Base-by-base conservation (phyloP, 1,140 invertebrate species). In the Ditylenchus dipsaci region DNA sequence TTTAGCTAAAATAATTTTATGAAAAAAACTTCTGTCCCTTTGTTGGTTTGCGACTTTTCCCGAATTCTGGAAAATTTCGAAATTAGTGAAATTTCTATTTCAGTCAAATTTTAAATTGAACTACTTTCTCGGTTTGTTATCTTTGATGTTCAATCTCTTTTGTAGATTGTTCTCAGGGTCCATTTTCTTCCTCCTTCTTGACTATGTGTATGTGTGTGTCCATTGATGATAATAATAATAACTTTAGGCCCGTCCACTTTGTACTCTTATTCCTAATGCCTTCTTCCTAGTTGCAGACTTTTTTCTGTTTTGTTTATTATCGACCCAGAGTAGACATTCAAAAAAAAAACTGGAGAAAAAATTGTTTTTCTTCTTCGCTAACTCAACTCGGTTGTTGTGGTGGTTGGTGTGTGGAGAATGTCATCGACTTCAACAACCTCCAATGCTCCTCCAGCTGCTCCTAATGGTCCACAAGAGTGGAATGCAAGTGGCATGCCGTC, bases 161-260 rank as follows among this genome's bases (percentile, higher is more conserved):
- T 53, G 49, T 53, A 53, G 23, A 21, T 53, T 53, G 49, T 15
- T 38, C 33, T 38, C 3, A 21, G 49, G 23, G 15, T 7, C 1
- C 15, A 53, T 21, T 53, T 21, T 21, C 23, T 8, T 53, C 3
- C 15, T 53, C 15, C 23, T 53, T 53, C 3, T 15, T 53, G 3
- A 26, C 15, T 53, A 21, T 53, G 8, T 53, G 8, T 17, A 7
- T 21, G 49, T 26, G 23, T 53, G n/a, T 53, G n/a, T 21, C 49
- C n/a, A 26, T 53, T 53, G 49, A 53, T 53, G 15, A 53, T 53
- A 53, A 21, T 8, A 53, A 15, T 3, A 53, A 17, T 21, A 13
- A 15, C 49, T 53, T 53, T 53, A 53, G 49, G 49, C n/a, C 49
- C 49, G 49, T 53, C 49, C 49, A 53, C 49, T 53, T 53, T 53